Conservation (phyloP, 2,113 vertebrate species). For the Machaerirhynchus nigripectus region DNA sequence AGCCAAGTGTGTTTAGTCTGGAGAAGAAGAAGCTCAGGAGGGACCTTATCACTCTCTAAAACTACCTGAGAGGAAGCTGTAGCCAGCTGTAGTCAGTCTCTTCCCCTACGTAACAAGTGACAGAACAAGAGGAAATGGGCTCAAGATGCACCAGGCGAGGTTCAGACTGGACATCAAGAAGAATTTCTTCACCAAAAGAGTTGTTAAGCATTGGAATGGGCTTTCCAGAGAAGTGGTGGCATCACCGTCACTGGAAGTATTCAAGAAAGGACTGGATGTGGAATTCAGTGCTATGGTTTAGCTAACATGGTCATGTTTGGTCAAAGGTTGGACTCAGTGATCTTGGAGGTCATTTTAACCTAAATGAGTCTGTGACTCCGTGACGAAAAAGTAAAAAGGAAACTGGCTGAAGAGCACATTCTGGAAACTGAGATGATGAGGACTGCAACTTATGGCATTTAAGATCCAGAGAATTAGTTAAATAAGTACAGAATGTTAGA, state of each 20-base stretch:
- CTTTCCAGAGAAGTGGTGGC: not conserved
- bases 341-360: not conserved
- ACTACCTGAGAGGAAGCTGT: not conserved
- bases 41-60: not conserved
- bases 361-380: not conserved
- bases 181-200: not conserved
- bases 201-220: not conserved
- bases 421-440: not conserved
- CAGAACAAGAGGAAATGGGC: not conserved
- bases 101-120: not conserved
- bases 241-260: not conserved
- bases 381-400: not conserved
- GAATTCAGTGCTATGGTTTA: not conserved
- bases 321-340: not conserved
- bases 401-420: not conserved
- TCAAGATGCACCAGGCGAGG: not conserved
- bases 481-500: not conserved
- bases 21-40: not conserved
- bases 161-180: not conserved
- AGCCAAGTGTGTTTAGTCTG: not conserved
- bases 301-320: rapidly evolving
- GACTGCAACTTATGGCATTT: not conserved
- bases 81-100: not conserved
- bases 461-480: not conserved
- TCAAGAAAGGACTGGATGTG: not conserved